Percentiles rank a stretch among this genome's conserved stretches.
Evolutionary conservation across 2,888 invertebrate species (phyloP).

Genomic region (Acanthopleura granulata): DNA sequence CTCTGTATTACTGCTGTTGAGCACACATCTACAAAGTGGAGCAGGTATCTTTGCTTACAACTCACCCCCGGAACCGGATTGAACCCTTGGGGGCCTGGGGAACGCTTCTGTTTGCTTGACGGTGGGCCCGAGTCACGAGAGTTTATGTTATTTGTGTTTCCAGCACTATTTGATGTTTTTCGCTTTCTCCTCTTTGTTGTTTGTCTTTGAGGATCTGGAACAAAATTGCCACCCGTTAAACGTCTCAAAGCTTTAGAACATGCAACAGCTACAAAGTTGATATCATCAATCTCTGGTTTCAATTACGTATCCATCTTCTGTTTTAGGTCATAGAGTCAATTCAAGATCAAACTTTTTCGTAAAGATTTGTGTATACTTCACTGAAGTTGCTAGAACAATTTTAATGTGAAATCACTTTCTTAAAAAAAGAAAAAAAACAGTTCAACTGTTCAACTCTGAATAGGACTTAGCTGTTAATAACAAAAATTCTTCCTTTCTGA

Average conservation of each 20-base stretch:
- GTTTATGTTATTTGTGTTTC: slow-evolving; percentile 43
- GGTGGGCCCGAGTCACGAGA: slow-evolving; percentile 47
- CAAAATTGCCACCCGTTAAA: slow-evolving; percentile 22
- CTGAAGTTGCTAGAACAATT: too few relatives aligned
- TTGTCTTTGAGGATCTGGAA: slow-evolving; percentile 90
- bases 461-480: neutral
- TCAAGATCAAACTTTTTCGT: too few relatives aligned
- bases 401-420: too few relatives aligned
- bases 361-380: too few relatives aligned
- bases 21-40: neutral
- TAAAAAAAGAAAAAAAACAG: too few relatives aligned
- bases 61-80: slow-evolving; percentile 92
- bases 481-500: too few relatives aligned
- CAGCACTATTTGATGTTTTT: slow-evolving; percentile 74
- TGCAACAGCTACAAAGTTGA: neutral
- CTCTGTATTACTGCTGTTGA: too few relatives aligned
- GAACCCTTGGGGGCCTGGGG: slow-evolving; percentile 93
- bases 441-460: too few relatives aligned
- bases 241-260: neutral
- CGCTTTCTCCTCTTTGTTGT: slow-evolving; percentile 96
- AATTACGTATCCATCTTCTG: too few relatives aligned
- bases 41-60: slow-evolving; percentile 16
- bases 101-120: slow-evolving; percentile 86
- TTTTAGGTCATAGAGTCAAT: too few relatives aligned
- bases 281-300: too few relatives aligned